Base-by-base conservation (phyloP, 2,888 invertebrate genomes). In the Omphaloscelis lunosa region DNA sequence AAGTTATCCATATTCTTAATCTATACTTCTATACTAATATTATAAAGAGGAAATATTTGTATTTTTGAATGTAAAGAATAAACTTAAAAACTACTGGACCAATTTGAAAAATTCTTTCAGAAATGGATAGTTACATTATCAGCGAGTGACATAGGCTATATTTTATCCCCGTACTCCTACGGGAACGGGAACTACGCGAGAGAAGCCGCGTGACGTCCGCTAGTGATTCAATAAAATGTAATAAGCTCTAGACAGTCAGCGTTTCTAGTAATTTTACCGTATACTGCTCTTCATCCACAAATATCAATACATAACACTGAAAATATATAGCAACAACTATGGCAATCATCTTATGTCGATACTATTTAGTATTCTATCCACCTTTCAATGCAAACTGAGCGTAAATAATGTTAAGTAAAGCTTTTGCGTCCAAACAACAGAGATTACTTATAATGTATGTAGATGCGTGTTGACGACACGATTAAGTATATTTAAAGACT, bases 401-500 rank as follows among this genome's bases (percentile, higher is more conserved):
- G 58, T 84, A 61, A 82, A 82, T 78, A 82, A 75, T 75, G 63
- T 67, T 73, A 73, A 80, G 83, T 76, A 74, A 65, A 82, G 84
- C 80, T 80, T 77, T 70, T 78, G 78, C 70, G 63, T 75, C 72
- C 58, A 62, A 62, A 80, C 77, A 75, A 75, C 80, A 69, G 73
- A 75, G 86, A 86, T 85, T 86, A 83, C 72, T 86, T 72, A 66
- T 69, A 83, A 83, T 86, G 66, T 77, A 80, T 80, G 80, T 73
- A 85, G 73, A 85, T 80, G 80, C 72, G 80, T 80, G 85, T 80
- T 80, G 80, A 77, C 39, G 80, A 80, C 53, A 51, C 74, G 86
- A 85, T 85, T 80, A 83, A 74, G 77, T 86, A 67, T 85, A 80
- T 83, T 86, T 85, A 86, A 80, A 61, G 80, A 80, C 73, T 86